A percentile compares a stretch with the other conserved stretches of the same genome.
Conservation (phyloP, 2,113 vertebrate species). For the Sus scrofa region T2T-Sscrofa CM000824.6:227341001-227341500, state of each 20-base stretch:
- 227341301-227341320: neutral
- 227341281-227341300: fast-evolving
- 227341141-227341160: neutral
- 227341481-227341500: neutral
- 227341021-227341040: neutral
- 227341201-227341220: neutral
- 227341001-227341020: neutral
- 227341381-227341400: neutral
- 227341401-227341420: neutral
- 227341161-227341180: too few relatives aligned
- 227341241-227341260: neutral
- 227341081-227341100: neutral
- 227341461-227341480: neutral
- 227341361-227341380: too few relatives aligned
- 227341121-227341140: neutral
- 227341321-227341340: neutral
- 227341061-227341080: neutral
- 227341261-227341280: neutral
- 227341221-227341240: neutral
- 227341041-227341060: neutral
- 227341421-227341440: fast-evolving
- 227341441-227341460: neutral
- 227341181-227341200: too few relatives aligned
- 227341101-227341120: neutral
- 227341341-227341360: neutral